These are phyloP conservation scores for Ptychochromis oligacanthus DNA, from an alignment of 2,113 vertebrate species.

Conservation along the genomic window DNA sequence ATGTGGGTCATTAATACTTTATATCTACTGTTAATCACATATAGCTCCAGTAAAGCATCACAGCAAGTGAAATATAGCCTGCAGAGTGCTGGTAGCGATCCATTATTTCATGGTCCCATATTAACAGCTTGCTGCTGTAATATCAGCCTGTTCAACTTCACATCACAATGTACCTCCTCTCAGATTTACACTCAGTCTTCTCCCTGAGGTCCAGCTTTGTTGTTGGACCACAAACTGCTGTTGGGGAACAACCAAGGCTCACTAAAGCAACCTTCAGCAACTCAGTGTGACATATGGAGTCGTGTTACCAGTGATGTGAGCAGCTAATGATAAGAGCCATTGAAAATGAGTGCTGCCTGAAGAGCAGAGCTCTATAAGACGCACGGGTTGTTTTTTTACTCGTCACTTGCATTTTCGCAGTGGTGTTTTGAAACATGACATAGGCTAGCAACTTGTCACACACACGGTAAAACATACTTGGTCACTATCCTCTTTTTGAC, in stretches of 20 bases:
- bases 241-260: slow-evolving; percentile 41
- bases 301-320: slow-evolving; percentile 24
- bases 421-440: not conserved
- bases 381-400: not conserved
- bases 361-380: not conserved
- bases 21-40: slow-evolving; percentile 53
- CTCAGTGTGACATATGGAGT: slow-evolving; percentile 55
- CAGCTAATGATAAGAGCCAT: slow-evolving; percentile 7
- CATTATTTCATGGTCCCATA: slow-evolving; percentile 34
- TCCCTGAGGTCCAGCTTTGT: slow-evolving; percentile 59
- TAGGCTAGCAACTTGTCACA: not conserved
- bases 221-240: slow-evolving; percentile 59
- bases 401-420: not conserved
- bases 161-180: slow-evolving; percentile 22
- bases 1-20: slow-evolving; percentile 44
- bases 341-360: not conserved
- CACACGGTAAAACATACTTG: too few species aligned
- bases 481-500: not conserved
- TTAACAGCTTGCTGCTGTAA: slow-evolving; percentile 46
- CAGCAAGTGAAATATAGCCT: slow-evolving; percentile 39
- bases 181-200: slow-evolving; percentile 48
- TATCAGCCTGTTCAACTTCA: not conserved
- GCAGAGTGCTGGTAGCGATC: slow-evolving; percentile 50
- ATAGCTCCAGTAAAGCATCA: slow-evolving; percentile 27
- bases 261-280: slow-evolving; percentile 11